These are phyloP conservation scores for Pyxicephalus adspersus DNA, from an alignment of 2,113 vertebrate genomes.

Conservation along the genomic window DNA sequence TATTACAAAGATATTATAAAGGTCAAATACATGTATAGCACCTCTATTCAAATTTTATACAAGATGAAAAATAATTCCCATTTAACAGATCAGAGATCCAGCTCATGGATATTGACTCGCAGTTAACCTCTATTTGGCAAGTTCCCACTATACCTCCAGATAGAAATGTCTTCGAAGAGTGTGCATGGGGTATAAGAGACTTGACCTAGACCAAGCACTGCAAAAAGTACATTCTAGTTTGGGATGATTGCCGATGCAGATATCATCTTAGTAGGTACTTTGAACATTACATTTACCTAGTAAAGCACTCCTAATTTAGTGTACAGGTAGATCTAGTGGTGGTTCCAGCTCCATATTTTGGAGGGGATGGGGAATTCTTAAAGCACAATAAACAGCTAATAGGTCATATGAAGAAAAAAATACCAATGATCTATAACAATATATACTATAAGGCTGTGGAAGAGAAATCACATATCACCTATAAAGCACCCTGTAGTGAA, in stretches of 20 bases:
- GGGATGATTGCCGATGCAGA: background rate
- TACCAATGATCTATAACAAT: no score
- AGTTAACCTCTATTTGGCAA: slow-evolving; percentile 43
- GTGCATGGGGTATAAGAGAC: background rate
- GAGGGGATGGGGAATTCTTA: no score
- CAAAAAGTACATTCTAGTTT: background rate
- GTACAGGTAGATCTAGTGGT: no score
- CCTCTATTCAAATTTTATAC: slow-evolving; percentile 20
- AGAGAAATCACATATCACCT: no score
- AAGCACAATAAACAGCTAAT: no score
- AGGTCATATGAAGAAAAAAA: no score
- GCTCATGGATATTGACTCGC: slow-evolving; percentile 10
- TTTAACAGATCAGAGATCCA: slow-evolving; percentile 32
- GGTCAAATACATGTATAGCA: background rate
- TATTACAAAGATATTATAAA: slow-evolving; percentile 8
- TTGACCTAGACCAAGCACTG: slow-evolving; percentile 7
- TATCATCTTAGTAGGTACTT: no score
- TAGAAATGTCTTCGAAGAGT: slow-evolving; percentile 11
- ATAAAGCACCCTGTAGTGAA: no score
- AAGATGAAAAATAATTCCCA: slow-evolving; percentile 28
- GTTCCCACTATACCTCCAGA: background rate
- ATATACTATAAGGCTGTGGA: no score
- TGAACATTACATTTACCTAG: no score
- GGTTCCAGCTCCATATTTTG: no score
- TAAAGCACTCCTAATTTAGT: no score